Evolutionary conservation across 2,113 vertebrate species (phyloP).

Genomic region (Psephotus haematonotus): DNA sequence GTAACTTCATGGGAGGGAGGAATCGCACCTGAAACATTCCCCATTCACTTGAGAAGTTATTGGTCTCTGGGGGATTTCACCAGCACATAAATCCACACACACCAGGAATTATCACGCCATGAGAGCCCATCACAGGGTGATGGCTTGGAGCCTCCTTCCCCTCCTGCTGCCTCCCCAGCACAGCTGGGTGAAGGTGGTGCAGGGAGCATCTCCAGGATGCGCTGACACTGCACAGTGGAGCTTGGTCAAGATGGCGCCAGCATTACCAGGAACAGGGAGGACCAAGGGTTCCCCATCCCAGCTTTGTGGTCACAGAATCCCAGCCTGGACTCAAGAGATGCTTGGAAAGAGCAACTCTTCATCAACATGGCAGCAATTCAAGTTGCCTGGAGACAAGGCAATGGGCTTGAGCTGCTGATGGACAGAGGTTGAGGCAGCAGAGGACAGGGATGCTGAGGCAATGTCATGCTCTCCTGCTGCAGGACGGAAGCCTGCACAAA

Average conservation of each 20-base stretch:
- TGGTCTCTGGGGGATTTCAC: not conserved
- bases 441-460: not conserved
- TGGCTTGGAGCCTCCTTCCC: not conserved
- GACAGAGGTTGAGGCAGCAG: not conserved
- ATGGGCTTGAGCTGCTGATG: not conserved
- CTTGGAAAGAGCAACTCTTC: not conserved
- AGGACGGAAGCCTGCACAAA: not conserved
- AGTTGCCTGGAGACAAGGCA: not conserved
- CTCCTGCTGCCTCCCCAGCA: not conserved
- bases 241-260: not conserved
- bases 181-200: not conserved
- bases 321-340: not conserved
- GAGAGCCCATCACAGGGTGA: not conserved
- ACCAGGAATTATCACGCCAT: not conserved
- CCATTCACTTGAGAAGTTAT: not conserved
- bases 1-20: not conserved
- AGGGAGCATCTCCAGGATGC: not conserved
- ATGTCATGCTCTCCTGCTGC: rapidly evolving
- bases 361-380: not conserved
- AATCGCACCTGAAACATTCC: not conserved
- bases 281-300: not conserved
- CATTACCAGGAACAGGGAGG: rapidly evolving
- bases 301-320: not conserved
- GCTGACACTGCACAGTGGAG: not conserved
- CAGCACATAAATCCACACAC: not conserved